phyloP scores from a whole-genome alignment of 2,888 invertebrate species.

The Cephonodes hylas region DNA sequence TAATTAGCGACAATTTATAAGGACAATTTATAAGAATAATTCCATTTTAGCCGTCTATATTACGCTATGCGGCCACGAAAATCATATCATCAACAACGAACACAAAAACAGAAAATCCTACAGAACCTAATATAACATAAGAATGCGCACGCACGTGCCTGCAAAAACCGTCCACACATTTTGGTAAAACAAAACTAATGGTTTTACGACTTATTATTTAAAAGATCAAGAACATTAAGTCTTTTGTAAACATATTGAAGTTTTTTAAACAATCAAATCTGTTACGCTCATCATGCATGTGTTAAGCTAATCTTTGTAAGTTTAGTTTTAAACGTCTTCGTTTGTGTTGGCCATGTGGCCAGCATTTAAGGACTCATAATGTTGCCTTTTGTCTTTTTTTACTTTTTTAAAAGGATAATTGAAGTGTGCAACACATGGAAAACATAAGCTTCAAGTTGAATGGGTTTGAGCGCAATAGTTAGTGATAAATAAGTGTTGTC shows the following conservation, averaged over 20 bases:
- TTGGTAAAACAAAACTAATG: not conserved
- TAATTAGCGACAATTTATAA: too few species aligned
- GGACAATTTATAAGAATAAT: too few species aligned
- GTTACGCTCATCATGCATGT: not conserved
- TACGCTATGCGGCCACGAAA: too few species aligned
- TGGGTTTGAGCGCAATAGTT: too few species aligned
- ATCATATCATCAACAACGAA: too few species aligned
- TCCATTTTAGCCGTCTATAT: too few species aligned
- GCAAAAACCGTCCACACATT: not conserved
- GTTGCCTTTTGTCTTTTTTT: not conserved
- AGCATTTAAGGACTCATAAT: not conserved
- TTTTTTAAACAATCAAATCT: not conserved
- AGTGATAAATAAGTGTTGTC: too few species aligned
- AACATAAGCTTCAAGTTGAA: too few species aligned
- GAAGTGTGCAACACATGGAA: not conserved
- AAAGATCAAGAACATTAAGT: not conserved
- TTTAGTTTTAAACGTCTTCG: not conserved
- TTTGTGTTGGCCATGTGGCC: not conserved
- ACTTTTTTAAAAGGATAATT: not conserved
- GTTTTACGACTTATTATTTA: not conserved
- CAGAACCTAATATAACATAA: not conserved
- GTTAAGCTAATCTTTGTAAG: not conserved
- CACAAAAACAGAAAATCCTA: not conserved
- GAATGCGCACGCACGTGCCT: not conserved
- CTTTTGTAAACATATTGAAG: not conserved